Base-by-base conservation (phyloP, 2,113 vertebrate species). In the Solenodon paradoxus region DNA sequence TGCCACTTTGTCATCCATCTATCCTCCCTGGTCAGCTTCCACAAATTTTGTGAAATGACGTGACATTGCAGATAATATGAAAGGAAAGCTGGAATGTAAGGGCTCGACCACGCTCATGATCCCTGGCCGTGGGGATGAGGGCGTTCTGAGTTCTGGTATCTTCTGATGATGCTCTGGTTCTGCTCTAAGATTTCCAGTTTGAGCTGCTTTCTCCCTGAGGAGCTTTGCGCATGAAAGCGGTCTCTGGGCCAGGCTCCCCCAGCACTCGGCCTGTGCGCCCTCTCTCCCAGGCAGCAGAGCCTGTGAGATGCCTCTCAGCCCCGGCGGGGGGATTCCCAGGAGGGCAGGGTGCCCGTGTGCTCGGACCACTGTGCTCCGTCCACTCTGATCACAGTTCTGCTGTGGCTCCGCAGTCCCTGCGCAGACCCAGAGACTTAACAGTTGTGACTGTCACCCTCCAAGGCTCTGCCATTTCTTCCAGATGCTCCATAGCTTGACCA, bases 251-350 rank as follows among this genome's bases (percentile, higher is more conserved):
- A 53, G 17, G 4, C 42, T 47, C 5, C 63, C 42, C 59, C 30
- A 30, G 35, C 24, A 5, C 24, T 2, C 0, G 8, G 55, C 57
- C 12, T 10, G 1, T 1, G 16, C n/a, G n/a, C n/a, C n/a, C n/a
- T n/a, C 42, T 13, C 32, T 13, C n/a, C 32, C 55, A 4, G 10
- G 49, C 19, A 45, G 13, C 19, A 26, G 7, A 8, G 17, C 16
- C 49, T 53, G 15, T 55, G 42, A 26, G 9, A 61, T 7, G 15
- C 63, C 63, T 30, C 10, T n/a, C 79, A 75, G 26, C 68, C 35
- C 15, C 2, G 9, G 19, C 79, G 66, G 38, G 55, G 24, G 66
- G 51, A 64, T 49, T 86, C 78, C 91, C 42, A 2, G 47, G 63
- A 88, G 84, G 35, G 26, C 16, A 71, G 40, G n/a, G 3, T 32